These are phyloP conservation scores for Heliothis virescens DNA, from an alignment of 1,140 invertebrate species.

Conservation along the genomic window DNA sequence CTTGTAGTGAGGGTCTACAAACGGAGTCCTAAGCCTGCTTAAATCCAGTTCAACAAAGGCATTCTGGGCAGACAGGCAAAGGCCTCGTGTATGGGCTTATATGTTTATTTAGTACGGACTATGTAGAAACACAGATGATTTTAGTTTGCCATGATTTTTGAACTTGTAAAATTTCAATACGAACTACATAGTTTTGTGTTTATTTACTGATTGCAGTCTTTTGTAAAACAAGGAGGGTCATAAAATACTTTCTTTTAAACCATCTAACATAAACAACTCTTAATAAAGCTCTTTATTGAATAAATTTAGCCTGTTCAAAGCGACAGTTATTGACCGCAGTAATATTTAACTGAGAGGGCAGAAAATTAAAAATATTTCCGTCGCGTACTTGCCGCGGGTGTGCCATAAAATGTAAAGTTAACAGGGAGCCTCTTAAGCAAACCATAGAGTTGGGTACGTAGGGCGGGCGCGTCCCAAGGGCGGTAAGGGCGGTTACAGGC, in stretches of 20 bases:
- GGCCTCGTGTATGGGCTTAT: too few relatives aligned
- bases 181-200: too few relatives aligned
- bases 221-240: too few relatives aligned
- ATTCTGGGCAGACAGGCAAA: too few relatives aligned
- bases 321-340: constrained; percentile 25
- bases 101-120: too few relatives aligned
- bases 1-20: not conserved
- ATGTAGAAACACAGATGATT: too few relatives aligned
- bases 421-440: constrained; percentile 48
- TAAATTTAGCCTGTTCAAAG: constrained; percentile 8
- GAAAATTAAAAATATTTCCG: constrained; percentile 45
- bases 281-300: constrained; percentile 3
- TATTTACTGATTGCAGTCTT: too few relatives aligned
- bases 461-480: constrained; percentile 45
- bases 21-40: not conserved
- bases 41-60: too few relatives aligned
- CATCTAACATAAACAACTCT: not conserved
- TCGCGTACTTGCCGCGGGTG: constrained; percentile 36
- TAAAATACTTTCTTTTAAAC: not conserved
- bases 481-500: constrained; percentile 38
- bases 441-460: constrained; percentile 45
- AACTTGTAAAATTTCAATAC: too few relatives aligned
- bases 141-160: too few relatives aligned
- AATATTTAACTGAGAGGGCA: constrained; percentile 6
- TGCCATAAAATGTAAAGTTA: constrained; percentile 52